These are phyloP conservation scores for Crotophaga sulcirostris DNA, from an alignment of 2,113 vertebrate genomes.

Conservation along the genomic window DNA sequence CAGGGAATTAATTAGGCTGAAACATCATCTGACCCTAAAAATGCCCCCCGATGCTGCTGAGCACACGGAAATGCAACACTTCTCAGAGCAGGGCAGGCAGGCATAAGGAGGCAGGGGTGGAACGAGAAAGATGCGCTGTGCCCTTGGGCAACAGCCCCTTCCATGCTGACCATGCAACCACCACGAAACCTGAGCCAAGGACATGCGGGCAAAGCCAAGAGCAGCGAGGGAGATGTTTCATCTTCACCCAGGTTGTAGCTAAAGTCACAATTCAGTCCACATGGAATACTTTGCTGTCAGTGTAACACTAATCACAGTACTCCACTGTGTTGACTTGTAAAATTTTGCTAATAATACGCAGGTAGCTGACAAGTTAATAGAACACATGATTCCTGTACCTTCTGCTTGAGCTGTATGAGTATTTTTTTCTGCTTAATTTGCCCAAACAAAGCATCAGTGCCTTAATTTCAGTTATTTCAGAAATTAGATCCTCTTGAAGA, in stretches of 20 bases:
- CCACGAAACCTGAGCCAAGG: neutral
- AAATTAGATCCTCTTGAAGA: constrained; percentile 70
- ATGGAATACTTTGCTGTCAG: neutral
- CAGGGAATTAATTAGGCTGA: neutral
- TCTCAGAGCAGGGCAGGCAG: neutral
- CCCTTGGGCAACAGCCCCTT: neutral
- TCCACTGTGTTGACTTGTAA: constrained; percentile 28
- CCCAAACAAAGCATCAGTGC: constrained; percentile 56
- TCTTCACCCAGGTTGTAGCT: neutral
- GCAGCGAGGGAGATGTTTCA: neutral
- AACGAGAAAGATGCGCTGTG: accelerated
- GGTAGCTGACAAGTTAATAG: constrained; percentile 37
- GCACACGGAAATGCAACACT: neutral
- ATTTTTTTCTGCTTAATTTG: constrained; percentile 53
- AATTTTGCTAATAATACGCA: constrained; percentile 52
- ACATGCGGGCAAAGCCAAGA: neutral
- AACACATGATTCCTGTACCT: neutral
- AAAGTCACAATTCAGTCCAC: neutral
- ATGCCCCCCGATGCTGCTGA: accelerated
- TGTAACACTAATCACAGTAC: neutral
- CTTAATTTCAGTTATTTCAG: constrained; percentile 72
- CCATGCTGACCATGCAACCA: neutral
- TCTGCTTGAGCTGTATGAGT: constrained; percentile 32
- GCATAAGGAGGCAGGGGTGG: neutral
- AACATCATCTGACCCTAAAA: neutral